Percentiles rank a stretch among this genome's conserved stretches.
Conservation (phyloP, 2,113 vertebrate genomes). For the Pollimyrus isidori region DNA sequence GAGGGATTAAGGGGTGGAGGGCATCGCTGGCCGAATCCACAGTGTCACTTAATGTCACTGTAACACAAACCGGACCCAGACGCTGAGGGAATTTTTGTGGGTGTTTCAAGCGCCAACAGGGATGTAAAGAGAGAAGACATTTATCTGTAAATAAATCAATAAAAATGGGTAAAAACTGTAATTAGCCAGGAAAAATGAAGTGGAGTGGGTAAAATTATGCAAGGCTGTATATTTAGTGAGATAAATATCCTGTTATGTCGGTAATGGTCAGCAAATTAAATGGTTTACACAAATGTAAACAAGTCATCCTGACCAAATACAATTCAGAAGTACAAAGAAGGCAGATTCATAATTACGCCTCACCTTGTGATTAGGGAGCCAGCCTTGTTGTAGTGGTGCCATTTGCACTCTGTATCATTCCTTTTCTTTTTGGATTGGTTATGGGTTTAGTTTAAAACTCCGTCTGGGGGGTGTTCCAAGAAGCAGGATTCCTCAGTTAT, state of each 20-base stretch:
- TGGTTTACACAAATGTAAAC: background rate
- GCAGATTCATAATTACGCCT: conserved; percentile 46
- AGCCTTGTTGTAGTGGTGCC: conserved; percentile 20
- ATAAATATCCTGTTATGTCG: too few relatives aligned
- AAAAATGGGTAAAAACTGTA: background rate
- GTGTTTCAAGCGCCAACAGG: too few relatives aligned
- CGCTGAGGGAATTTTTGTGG: background rate
- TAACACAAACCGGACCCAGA: background rate
- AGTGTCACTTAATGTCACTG: background rate
- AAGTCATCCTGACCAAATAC: background rate
- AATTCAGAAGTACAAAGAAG: background rate
- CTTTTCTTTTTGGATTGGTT: background rate
- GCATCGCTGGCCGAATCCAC: background rate
- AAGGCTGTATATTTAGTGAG: background rate
- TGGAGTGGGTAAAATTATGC: background rate
- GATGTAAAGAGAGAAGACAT: background rate
- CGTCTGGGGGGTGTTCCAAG: background rate
- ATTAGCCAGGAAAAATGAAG: background rate
- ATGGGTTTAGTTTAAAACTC: background rate
- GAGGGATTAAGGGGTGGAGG: background rate
- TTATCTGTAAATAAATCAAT: background rate
- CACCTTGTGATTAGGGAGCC: conserved; percentile 34
- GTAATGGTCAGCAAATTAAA: background rate
- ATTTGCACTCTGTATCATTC: background rate
- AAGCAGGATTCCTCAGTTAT: background rate